phyloP scores from a whole-genome alignment of 2,113 vertebrate species.

The Melospiza melodia region DNA sequence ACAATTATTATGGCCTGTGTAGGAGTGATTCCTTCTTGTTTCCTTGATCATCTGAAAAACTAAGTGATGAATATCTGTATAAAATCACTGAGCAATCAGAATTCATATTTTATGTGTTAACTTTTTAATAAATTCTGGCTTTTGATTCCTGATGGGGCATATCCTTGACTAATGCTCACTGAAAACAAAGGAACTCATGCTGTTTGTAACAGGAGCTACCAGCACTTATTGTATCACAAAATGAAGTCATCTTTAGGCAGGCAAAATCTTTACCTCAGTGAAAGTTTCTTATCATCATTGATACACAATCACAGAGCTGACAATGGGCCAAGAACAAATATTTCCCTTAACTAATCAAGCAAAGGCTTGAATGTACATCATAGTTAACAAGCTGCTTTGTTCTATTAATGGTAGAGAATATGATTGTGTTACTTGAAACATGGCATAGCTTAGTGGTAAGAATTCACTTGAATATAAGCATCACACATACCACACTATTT shows the following conservation, averaged over 20 bases:
- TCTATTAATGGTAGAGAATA: background rate
- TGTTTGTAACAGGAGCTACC: background rate
- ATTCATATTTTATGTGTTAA: background rate
- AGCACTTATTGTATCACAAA: background rate
- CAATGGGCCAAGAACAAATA: background rate
- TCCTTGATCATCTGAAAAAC: background rate
- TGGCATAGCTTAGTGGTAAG: background rate
- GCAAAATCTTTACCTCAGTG: background rate
- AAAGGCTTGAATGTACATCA: background rate
- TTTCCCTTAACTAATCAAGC: constrained; percentile 13
- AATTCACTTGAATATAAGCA: background rate
- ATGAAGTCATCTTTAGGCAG: background rate
- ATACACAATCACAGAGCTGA: background rate
- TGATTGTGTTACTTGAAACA: background rate
- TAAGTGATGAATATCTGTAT: background rate
- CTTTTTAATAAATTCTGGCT: background rate
- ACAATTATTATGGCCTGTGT: background rate
- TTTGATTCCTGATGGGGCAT: background rate
- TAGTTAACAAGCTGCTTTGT: background rate
- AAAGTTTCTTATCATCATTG: background rate
- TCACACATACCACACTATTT: background rate
- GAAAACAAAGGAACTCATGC: background rate
- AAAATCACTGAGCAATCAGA: background rate
- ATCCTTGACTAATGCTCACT: background rate
- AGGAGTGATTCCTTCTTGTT: background rate